phyloP scores from a whole-genome alignment of 1,140 invertebrate genomes.

The Phymastichus coffea region DNA sequence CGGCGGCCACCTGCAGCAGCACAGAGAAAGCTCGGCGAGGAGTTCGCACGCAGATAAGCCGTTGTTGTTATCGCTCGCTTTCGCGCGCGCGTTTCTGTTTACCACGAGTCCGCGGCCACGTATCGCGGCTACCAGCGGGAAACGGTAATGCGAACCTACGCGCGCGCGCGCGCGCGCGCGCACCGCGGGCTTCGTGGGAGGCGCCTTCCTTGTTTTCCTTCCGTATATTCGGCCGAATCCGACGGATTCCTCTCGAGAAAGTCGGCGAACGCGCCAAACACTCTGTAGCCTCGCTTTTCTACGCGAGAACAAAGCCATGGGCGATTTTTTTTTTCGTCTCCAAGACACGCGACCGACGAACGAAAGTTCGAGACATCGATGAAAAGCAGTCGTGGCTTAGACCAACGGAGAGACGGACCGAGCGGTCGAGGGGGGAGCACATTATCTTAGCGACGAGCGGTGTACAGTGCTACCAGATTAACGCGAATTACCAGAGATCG shows the following conservation, averaged over 20 bases:
- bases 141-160: too few species aligned
- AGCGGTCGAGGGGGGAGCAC: constrained; percentile 3
- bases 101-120: too few species aligned
- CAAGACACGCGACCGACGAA: not conserved
- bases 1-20: too few species aligned
- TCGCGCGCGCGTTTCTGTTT: not conserved
- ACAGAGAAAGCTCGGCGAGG: too few species aligned
- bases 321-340: not conserved
- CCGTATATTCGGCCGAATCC: too few species aligned
- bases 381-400: constrained; percentile 24
- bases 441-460: not conserved
- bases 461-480: not conserved
- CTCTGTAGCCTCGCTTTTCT: not conserved
- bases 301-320: too few species aligned
- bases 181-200: not conserved
- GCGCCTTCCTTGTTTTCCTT: too few species aligned
- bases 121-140: too few species aligned
- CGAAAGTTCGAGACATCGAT: constrained; percentile 17
- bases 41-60: not conserved
- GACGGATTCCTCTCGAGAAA: too few species aligned
- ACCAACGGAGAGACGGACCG: too few species aligned
- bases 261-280: not conserved
- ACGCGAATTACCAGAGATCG: not conserved
- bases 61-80: not conserved
- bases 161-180: not conserved